phyloP scores from a whole-genome alignment of 2,888 invertebrate species.

The Coleophora deauratella region DNA sequence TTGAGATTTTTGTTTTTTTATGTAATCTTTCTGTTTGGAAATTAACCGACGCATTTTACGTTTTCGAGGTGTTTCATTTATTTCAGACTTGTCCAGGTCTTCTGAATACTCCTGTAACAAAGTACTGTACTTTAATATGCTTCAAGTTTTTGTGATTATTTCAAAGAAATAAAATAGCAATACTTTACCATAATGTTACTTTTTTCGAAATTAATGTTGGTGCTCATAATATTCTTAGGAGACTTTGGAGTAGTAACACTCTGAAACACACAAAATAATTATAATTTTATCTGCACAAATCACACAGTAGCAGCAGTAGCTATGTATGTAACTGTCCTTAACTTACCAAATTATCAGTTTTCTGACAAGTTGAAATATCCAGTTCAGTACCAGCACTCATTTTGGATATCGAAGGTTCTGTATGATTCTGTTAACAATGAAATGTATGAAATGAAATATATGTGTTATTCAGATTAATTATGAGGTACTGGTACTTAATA shows the following conservation, averaged over 20 bases:
- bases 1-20: conserved; percentile 1
- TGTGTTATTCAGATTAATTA: not conserved
- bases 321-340: not conserved
- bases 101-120: not conserved
- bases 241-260: too few relatives aligned
- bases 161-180: too few relatives aligned
- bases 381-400: not conserved
- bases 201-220: too few relatives aligned
- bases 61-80: conserved; percentile 1
- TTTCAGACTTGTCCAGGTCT: not conserved
- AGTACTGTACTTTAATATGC: too few relatives aligned
- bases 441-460: not conserved
- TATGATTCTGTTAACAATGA: not conserved
- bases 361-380: not conserved
- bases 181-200: too few relatives aligned
- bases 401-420: conserved; percentile 1
- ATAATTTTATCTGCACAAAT: too few relatives aligned
- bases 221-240: too few relatives aligned
- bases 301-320: too few relatives aligned
- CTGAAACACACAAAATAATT: not conserved
- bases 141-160: too few relatives aligned
- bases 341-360: conserved; percentile 2
- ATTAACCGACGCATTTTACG: conserved; percentile 1
- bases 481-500: not conserved
- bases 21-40: not conserved